A percentile compares a stretch with the other conserved stretches of the same genome.
phyloP scores from a whole-genome alignment of 2,113 vertebrate species.

The Trematocara stigmaticum region DNA sequence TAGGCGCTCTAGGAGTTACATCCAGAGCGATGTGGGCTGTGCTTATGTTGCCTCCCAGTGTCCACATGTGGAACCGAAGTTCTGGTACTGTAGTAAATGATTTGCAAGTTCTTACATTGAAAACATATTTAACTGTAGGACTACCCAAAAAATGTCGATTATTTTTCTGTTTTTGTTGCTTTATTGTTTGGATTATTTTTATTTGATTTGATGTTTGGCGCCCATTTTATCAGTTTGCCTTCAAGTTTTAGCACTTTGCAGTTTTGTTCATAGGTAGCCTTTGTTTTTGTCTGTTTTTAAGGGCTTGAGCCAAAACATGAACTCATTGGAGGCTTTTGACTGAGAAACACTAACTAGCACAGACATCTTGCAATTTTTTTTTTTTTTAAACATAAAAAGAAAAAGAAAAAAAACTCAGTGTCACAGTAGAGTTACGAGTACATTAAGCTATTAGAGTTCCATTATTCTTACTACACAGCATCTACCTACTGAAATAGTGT shows the following conservation, averaged over 20 bases:
- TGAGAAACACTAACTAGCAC: slow-evolving; percentile 20
- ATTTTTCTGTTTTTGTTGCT: neutral
- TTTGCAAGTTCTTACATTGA: neutral
- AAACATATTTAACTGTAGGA: neutral
- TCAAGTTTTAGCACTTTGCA: slow-evolving; percentile 57
- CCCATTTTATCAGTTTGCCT: slow-evolving; percentile 50
- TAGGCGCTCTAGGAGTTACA: neutral
- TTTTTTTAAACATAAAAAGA: neutral
- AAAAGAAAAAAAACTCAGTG: neutral
- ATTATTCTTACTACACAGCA: neutral
- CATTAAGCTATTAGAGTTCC: neutral
- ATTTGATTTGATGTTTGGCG: neutral
- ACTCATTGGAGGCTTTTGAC: slow-evolving; percentile 8
- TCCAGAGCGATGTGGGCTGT: neutral
- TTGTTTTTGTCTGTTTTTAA: slow-evolving; percentile 26
- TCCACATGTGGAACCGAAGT: neutral
- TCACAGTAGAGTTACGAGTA: neutral
- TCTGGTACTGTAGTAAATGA: neutral
- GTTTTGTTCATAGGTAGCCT: slow-evolving; percentile 20
- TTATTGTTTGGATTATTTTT: neutral
- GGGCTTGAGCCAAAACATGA: slow-evolving; percentile 45
- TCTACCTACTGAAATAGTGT: neutral
- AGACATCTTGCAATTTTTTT: neutral
- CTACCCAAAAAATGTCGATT: slow-evolving; percentile 22
- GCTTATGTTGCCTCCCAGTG: slow-evolving; percentile 45